Base-by-base conservation (phyloP, 2,888 invertebrate genomes). In the Phortica okadai region DNA sequence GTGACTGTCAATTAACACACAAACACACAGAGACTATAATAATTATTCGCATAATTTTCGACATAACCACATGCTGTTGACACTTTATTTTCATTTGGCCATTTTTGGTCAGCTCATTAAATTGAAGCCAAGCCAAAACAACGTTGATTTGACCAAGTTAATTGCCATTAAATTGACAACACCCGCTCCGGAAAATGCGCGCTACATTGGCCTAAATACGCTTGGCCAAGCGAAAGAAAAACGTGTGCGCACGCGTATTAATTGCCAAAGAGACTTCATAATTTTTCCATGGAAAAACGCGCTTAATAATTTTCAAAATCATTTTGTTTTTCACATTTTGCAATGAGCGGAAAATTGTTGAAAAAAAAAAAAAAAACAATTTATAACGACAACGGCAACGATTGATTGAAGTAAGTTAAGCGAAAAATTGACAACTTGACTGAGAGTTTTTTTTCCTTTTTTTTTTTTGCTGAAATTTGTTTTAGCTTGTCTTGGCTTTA, bases 41-140 rank as follows among this genome's bases (percentile, higher is more conserved):
- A 72, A 72, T 72, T 72, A 72, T 72, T 72, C 70, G 70, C 70
- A 72, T 72, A 54, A 72, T 72, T 72, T 54, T 72, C 54, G 33
- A 4, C 41, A 64, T 33, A 64, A 10, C 59, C 7, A 14, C 64
- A 8, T 44, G 67, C 64, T 50, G 50, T 50, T 67, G 67, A 67
- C 67, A 67, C 67, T 42, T 67, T 67, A 42, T 67, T 42, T 86
- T 84, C 85, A 87, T 84, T 85, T 84, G 85, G 84, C 88, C 88
- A 85, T 88, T 88, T 88, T 89, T 88, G 89, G 88, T 14, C 87
- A 87, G 88, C 88, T 89, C 88, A 89, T 88, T 88, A 88, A 87
- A 84, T 88, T 87, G 85, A 75, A 64, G 11, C 56, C 69, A 16
- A 11, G 62, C 66, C 42, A 64, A 6, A 81, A 79, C 76, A 74